Evolutionary conservation across 1,140 invertebrate species (phyloP).

Genomic region (Atopsyche davidsoni): DNA sequence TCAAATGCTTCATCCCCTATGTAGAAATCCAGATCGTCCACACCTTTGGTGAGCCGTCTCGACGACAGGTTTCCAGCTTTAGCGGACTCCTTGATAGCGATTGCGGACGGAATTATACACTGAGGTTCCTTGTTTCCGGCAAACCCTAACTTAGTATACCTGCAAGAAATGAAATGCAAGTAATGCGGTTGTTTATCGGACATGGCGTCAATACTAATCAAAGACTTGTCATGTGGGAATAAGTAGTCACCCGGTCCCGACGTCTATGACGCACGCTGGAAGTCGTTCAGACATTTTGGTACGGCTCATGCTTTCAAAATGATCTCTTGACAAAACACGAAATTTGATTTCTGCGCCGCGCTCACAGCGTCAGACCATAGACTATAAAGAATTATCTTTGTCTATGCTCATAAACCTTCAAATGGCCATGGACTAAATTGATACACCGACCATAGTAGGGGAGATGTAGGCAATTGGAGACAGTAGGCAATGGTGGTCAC

Average conservation of each 20-base stretch:
- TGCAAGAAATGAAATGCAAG: constrained; percentile 42
- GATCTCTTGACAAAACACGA: too few species aligned
- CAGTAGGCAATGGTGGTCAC: too few species aligned
- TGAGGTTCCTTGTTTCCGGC: constrained; percentile 98
- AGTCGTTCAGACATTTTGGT: too few species aligned
- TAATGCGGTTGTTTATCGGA: constrained; percentile 12
- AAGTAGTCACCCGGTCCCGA: constrained; percentile 86
- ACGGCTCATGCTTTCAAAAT: too few species aligned
- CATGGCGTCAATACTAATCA: constrained; percentile 5
- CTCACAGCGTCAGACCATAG: too few species aligned
- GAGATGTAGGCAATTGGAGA: too few species aligned
- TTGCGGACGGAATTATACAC: constrained; percentile 96
- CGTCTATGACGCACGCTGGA: constrained; percentile 98
- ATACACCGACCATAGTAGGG: too few species aligned
- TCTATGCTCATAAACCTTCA: too few species aligned
- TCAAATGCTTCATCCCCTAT: constrained; percentile 97
- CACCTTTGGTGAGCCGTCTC: constrained; percentile 84
- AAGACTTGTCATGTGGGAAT: constrained; percentile 5
- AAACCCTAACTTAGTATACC: constrained; percentile 97
- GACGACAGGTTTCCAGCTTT: constrained; percentile 89
- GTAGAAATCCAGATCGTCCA: constrained; percentile 96
- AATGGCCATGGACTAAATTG: too few species aligned
- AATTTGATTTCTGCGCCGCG: too few species aligned
- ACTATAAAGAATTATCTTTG: too few species aligned
- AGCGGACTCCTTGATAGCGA: constrained; percentile 90